A percentile compares a stretch with the other conserved stretches of the same genome.
These are phyloP conservation scores for Cephalopterus ornatus DNA, from an alignment of 2,113 vertebrate genomes.

Conservation along the genomic window DNA sequence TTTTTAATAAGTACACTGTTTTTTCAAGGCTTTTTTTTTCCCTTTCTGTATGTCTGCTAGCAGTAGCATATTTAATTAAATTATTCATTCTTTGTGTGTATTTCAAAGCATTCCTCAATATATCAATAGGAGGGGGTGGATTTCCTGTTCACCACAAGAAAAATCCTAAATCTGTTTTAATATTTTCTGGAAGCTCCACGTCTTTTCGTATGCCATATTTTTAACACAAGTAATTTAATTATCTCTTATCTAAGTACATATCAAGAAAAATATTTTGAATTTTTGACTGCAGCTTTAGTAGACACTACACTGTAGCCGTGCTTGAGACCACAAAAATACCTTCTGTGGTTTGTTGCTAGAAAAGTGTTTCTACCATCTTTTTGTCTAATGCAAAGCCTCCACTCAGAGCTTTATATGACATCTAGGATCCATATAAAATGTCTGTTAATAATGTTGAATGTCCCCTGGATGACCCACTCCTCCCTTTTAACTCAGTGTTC, in stretches of 20 bases:
- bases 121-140: background rate
- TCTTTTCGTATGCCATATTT: background rate
- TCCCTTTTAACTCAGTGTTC: background rate
- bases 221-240: background rate
- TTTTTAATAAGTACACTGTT: constrained; percentile 39
- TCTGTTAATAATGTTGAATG: background rate
- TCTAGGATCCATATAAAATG: background rate
- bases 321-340: background rate
- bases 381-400: background rate
- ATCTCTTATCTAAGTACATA: background rate
- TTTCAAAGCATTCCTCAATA: constrained; percentile 60
- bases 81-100: background rate
- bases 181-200: constrained; percentile 8
- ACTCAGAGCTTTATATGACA: background rate
- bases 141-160: constrained; percentile 38
- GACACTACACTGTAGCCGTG: background rate
- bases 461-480: background rate
- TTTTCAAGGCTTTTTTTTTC: background rate
- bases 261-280: background rate
- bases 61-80: constrained; percentile 48
- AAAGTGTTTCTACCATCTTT: background rate
- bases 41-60: background rate
- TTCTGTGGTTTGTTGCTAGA: background rate
- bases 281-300: background rate
- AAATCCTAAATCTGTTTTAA: constrained; percentile 5